A percentile compares a stretch with the other conserved stretches of the same genome.
Conservation (phyloP, 2,797 vertebrate genomes). For the Phrynocephalus forsythii region DNA sequence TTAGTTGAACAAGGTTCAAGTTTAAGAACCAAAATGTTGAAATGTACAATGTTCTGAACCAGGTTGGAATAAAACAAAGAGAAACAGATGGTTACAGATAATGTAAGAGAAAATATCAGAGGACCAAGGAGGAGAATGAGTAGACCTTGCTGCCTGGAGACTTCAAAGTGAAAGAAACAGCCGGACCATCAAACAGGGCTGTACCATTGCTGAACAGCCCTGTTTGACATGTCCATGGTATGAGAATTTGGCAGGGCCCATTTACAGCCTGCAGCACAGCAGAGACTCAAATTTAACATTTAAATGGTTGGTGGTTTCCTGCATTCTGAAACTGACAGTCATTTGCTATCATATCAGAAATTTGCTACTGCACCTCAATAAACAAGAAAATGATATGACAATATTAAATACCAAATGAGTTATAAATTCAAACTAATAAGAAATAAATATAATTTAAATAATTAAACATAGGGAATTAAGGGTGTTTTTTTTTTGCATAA, state of each 20-base stretch:
- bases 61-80: not conserved
- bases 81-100: not conserved
- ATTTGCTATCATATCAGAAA: conserved; percentile 38
- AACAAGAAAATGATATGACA: conserved; percentile 71
- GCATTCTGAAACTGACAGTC: conserved; percentile 30
- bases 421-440: conserved; percentile 62
- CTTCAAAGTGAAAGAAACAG: not conserved
- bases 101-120: not conserved
- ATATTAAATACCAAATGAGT: conserved; percentile 73
- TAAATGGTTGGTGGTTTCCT: not conserved
- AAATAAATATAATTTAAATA: conserved; percentile 74
- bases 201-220: not conserved
- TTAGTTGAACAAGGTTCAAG: not conserved
- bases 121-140: not conserved
- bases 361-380: conserved; percentile 57
- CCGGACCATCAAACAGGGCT: not conserved
- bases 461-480: conserved; percentile 71
- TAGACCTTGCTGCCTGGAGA: not conserved
- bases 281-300: not conserved
- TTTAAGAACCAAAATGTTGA: not conserved
- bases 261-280: not conserved
- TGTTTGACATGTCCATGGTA: not conserved
- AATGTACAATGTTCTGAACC: not conserved
- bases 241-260: not conserved
- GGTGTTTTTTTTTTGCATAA: conserved; percentile 45